These are phyloP conservation scores for Megaustenia siamemsis DNA, from an alignment of 2,888 invertebrate genomes.

Conservation along the genomic window DNA sequence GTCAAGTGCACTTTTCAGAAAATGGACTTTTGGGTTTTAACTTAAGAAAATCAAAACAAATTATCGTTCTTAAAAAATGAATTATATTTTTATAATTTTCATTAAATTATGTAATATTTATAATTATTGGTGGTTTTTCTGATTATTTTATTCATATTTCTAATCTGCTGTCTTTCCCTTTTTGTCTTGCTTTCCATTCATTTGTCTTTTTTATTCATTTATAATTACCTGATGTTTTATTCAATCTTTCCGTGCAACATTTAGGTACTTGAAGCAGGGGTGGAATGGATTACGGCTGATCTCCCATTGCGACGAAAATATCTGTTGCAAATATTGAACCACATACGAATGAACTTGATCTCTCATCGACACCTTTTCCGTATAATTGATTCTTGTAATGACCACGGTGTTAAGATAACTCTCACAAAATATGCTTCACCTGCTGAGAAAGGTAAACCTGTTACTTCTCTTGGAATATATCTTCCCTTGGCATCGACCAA, in stretches of 20 bases:
- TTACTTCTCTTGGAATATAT: constrained; percentile 49
- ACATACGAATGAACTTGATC: constrained; percentile 48
- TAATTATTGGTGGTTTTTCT: no score
- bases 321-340: constrained; percentile 40
- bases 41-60: no score
- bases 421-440: constrained; percentile 82
- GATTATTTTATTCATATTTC: no score
- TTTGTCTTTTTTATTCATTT: background rate
- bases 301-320: constrained; percentile 88
- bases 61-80: no score
- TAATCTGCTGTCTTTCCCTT: no score
- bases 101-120: no score
- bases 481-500: background rate
- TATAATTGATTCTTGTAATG: constrained; percentile 83
- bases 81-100: no score
- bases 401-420: constrained; percentile 88
- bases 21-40: no score
- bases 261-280: constrained; percentile 86
- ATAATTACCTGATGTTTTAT: background rate
- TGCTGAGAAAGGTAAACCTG: constrained; percentile 67
- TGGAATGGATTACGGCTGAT: constrained; percentile 92
- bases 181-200: no score
- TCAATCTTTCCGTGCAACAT: background rate
- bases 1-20: no score
- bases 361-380: constrained; percentile 42